Percentiles rank a stretch among this genome's conserved stretches.
These are phyloP conservation scores for Apomyelois bistriatella DNA, from an alignment of 2,888 invertebrate species.

Conservation along the genomic window DNA sequence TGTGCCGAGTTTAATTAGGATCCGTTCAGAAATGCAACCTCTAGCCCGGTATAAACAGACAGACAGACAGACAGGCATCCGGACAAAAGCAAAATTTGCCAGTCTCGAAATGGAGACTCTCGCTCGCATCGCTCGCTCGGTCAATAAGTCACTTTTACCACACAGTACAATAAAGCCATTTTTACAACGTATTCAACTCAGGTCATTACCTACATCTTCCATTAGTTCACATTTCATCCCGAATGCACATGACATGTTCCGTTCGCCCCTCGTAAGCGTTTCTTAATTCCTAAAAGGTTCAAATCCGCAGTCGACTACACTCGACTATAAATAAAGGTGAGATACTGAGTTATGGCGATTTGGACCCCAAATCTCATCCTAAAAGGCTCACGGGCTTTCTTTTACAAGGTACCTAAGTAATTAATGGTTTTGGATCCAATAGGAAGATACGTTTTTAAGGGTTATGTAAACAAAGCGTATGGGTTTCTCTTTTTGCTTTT, in stretches of 20 bases:
- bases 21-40: too few relatives aligned
- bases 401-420: conserved; percentile 10
- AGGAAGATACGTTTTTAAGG: neutral
- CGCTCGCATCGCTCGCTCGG: too few relatives aligned
- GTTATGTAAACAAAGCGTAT: too few relatives aligned
- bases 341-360: conserved; percentile 40
- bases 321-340: conserved; percentile 49
- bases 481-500: too few relatives aligned
- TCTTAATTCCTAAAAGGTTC: neutral
- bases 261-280: conserved; percentile 1
- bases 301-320: conserved; percentile 34
- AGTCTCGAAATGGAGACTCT: too few relatives aligned
- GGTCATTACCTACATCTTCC: conserved; percentile 1
- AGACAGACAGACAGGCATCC: too few relatives aligned
- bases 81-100: too few relatives aligned
- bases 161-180: too few relatives aligned
- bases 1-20: too few relatives aligned
- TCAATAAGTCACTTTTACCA: too few relatives aligned
- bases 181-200: neutral
- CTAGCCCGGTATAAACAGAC: too few relatives aligned
- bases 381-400: conserved; percentile 10
- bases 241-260: conserved; percentile 4
- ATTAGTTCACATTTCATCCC: neutral
- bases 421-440: neutral
- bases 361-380: conserved; percentile 12